Evolutionary conservation across 2,888 invertebrate species (phyloP), one percentile per base, ranked within the genome.

Genomic region (Acronicta leporina): DNA sequence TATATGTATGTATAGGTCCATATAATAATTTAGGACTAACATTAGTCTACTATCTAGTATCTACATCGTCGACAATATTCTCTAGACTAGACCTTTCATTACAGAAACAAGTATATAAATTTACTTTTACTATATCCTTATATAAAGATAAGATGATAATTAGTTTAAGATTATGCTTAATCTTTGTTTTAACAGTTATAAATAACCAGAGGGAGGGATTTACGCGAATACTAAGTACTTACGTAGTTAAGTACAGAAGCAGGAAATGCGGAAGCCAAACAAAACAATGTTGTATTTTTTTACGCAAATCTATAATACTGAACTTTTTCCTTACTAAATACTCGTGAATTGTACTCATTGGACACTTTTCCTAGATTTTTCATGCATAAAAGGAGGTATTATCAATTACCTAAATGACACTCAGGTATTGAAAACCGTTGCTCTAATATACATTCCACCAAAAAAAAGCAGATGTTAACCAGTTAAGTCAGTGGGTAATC

Each of bases 211-310:
- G 45, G 11, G 41, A 48, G 27, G 33, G 35, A 8, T 49, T 47
- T 45, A 52, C 44, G 47, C 40, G 42, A 52, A 42, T 58, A 57
- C 35, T 38, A 49, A 33, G 38, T 43, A 33, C 8, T n/a, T n/a
- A n/a, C n/a, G n/a, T n/a, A n/a, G n/a, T n/a, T 13, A 5, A 11
- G 13, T 3, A 13, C 6, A 58, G 51, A 49, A 52, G 68, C 33
- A 33, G 73, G 42, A 67, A 67, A 33, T 49, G 33, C 33, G 38
- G 33, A 59, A 72, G 60, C 67, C 67, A 67, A 71, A 72, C 55
- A 67, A 73, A 69, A 66, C 54, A 63, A 62, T 40, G 43, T 63
- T n/a, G n/a, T n/a, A n/a, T n/a, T 68, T 58, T 54, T 54, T 63
- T 58, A 70, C 30, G 25, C 65, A 41, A 13, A 51, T 42, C 35